Base-by-base conservation (phyloP, 2,113 vertebrate species). In the Tyrannus savana region DNA sequence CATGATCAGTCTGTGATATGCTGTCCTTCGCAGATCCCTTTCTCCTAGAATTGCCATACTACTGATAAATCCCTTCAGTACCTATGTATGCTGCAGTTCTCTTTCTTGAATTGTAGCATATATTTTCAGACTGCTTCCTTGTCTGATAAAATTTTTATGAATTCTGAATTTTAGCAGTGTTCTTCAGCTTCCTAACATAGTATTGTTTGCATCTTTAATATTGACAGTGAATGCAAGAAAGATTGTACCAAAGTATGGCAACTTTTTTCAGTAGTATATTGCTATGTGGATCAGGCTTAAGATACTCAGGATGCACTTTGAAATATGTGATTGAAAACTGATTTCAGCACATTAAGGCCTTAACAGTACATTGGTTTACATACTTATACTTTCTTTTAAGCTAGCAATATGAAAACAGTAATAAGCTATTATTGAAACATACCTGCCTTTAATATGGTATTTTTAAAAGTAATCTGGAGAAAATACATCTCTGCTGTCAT, bases 61-160 rank as follows among this genome's bases (percentile, higher is more conserved):
- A 17, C 46, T 58, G 58, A 35, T 62, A 42, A 19, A 2, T 44
- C n/a, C 52, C 30, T 91, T 42, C 52, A 33, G 47, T 52, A 23
- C 8, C 52, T 58, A 2, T 3, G 15, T 47, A 12, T 0, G 0
- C 31, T 77, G n/a, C 53, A 37, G 24, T 14, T 9, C 31, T 47
- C 37, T 35, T 64, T 60, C 50, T 58, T 30, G 24, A 64, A 41
- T 27, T 23, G 2, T 35, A 42, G 49, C 25, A 9, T 23, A 10
- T 30, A 21, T 87, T 68, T 94, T 84, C 78, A 73, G 44, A 21
- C 31, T 4, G 1, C 30, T 80, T 84, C 49, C 46, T 50, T 63
- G 8, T 31, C 69, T 64, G 35, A 35, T 52, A 76, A 62, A 67
- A 19, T 66, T 42, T 12, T 46, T 63, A 25, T 19, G 41, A 74